Evolutionary conservation across 2,113 vertebrate genomes (phyloP).

Genomic region (Oostethus manadensis): DNA sequence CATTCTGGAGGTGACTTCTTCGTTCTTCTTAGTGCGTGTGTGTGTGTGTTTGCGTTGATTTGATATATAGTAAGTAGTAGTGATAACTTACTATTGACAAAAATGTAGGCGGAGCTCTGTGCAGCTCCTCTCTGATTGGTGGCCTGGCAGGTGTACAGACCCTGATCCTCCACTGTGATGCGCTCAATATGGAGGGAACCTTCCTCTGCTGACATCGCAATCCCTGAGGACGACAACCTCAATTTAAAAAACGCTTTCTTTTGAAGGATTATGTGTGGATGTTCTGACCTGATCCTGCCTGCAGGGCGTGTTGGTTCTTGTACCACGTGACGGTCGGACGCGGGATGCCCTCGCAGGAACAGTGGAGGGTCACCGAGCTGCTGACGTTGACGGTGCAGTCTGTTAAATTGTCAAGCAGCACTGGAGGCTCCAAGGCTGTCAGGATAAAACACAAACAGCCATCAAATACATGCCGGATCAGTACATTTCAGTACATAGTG

Average conservation of each 20-base stretch:
- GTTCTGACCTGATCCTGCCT: conserved; percentile 78
- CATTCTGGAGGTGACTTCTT: too few relatives aligned
- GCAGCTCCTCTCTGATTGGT: conserved; percentile 83
- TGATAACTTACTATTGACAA: conserved; percentile 81
- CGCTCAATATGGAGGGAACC: conserved; percentile 86
- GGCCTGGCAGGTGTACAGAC: conserved; percentile 84
- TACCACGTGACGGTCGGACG: conserved; percentile 86
- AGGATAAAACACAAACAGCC: conserved; percentile 28
- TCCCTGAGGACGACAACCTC: conserved; percentile 67
- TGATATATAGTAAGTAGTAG: too few relatives aligned
- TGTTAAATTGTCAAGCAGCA: conserved; percentile 76
- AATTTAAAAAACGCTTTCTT: not conserved
- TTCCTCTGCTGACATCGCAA: conserved; percentile 80
- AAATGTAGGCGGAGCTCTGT: conserved; percentile 82
- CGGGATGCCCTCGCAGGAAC: conserved; percentile 77
- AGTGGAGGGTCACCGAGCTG: conserved; percentile 80
- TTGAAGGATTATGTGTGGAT: too few relatives aligned
- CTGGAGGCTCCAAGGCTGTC: conserved; percentile 82
- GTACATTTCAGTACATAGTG: too few relatives aligned
- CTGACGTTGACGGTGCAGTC: conserved; percentile 81
- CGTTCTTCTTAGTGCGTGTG: too few relatives aligned
- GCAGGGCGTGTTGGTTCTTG: conserved; percentile 81
- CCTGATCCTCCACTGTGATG: conserved; percentile 85
- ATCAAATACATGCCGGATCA: too few relatives aligned
- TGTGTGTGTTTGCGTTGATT: too few relatives aligned